Evolutionary conservation across 2,113 vertebrate species (phyloP).

Genomic region (Empidonax alnorum): DNA sequence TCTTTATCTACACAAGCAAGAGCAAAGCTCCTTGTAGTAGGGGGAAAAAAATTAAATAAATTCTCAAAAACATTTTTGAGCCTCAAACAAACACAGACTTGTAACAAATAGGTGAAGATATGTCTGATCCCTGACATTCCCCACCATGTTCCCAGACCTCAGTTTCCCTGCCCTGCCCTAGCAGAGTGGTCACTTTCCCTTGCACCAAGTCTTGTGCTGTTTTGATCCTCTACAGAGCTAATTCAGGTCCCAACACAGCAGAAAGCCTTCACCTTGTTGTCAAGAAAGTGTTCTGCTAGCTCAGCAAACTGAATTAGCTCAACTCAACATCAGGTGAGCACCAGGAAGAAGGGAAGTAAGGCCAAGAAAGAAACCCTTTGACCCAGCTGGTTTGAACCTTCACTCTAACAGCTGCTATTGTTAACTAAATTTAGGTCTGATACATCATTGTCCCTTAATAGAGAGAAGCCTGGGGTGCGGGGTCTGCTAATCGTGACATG

Average conservation of each 20-base stretch:
- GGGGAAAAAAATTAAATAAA: neutral
- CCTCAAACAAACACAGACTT: neutral
- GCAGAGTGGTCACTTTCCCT: neutral
- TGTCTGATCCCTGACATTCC: neutral
- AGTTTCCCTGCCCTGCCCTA: neutral
- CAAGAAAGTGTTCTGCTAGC: neutral
- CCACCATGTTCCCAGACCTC: neutral
- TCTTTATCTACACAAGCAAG: neutral
- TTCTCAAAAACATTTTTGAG: neutral
- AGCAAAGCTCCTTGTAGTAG: neutral
- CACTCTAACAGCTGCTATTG: slow-evolving; percentile 19
- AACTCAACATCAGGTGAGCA: slow-evolving; percentile 7
- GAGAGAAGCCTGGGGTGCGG: neutral
- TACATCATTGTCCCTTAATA: neutral
- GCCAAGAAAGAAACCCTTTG: neutral
- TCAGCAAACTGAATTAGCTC: neutral
- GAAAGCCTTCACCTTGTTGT: neutral
- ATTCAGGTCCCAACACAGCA: neutral
- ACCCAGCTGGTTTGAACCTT: neutral
- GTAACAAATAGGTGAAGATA: neutral
- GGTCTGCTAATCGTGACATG: neutral
- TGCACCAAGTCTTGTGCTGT: neutral
- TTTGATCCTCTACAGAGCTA: neutral
- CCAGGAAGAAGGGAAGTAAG: neutral
- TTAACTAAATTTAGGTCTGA: slow-evolving; percentile 52